phyloP scores from a whole-genome alignment of 2,797 vertebrate species.

The Bucorvus abyssinicus region DNA sequence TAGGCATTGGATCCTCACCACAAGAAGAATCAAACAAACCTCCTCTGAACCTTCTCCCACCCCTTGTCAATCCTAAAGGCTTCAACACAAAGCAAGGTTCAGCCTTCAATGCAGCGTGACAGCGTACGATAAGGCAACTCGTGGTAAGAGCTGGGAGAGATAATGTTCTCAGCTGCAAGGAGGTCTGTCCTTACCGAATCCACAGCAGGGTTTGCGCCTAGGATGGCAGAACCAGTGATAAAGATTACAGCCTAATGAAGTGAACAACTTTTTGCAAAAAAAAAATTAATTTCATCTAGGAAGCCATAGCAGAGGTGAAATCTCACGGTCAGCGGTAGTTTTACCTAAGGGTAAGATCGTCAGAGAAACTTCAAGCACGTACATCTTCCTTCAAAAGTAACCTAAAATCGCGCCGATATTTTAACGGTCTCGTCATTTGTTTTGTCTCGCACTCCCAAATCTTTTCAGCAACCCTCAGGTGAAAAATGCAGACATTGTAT shows the following conservation, averaged over 20 bases:
- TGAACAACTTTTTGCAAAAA: background rate
- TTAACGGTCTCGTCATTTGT: background rate
- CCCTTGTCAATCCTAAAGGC: background rate
- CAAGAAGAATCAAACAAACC: background rate
- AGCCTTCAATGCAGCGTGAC: accelerated
- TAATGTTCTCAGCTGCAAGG: background rate
- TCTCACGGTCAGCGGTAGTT: background rate
- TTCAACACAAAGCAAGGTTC: accelerated
- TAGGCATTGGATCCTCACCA: background rate
- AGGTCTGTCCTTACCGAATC: background rate
- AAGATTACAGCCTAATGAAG: background rate
- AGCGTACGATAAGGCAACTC: background rate
- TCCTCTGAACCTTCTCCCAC: background rate
- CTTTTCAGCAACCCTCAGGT: background rate
- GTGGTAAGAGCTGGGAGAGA: background rate
- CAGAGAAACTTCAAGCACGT: background rate
- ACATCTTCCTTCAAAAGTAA: background rate
- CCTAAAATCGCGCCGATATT: background rate
- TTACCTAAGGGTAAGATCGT: background rate
- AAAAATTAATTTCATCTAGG: too few species aligned
- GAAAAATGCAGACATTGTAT: background rate
- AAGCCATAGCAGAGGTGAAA: background rate
- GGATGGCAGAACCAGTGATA: background rate
- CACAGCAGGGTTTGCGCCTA: background rate
- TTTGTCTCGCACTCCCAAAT: background rate